phyloP scores from a whole-genome alignment of 2,113 vertebrate genomes.

The Myxocyprinus asiaticus region DNA sequence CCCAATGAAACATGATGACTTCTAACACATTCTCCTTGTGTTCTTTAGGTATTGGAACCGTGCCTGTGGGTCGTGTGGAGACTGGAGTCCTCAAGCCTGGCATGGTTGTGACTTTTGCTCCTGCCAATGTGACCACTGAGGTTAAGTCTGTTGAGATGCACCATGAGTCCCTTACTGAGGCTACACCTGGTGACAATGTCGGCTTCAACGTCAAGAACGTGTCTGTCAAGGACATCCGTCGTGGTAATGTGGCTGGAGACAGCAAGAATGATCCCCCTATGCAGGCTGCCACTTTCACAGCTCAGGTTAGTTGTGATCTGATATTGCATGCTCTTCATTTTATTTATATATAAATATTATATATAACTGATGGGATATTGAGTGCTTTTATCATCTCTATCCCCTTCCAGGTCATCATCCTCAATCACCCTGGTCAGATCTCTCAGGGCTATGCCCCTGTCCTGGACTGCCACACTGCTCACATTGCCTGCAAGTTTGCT shows the following conservation, averaged over 20 bases:
- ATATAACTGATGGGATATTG: background rate
- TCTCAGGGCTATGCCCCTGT: conserved; percentile 75
- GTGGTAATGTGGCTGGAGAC: conserved; percentile 79
- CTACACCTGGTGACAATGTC: conserved; percentile 76
- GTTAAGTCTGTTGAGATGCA: conserved; percentile 83
- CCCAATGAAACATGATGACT: no score
- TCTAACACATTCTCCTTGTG: fast-evolving
- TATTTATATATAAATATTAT: no score
- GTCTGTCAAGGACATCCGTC: conserved; percentile 79
- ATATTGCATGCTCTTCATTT: background rate
- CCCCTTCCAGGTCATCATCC: conserved; percentile 76
- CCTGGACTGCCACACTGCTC: conserved; percentile 80
- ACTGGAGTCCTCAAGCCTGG: conserved; percentile 75
- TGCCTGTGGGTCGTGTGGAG: conserved; percentile 80
- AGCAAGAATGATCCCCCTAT: conserved; percentile 80
- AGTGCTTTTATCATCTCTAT: background rate
- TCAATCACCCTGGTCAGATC: conserved; percentile 83
- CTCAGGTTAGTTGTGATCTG: conserved; percentile 63
- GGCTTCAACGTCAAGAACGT: conserved; percentile 82
- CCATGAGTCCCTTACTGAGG: conserved; percentile 76
- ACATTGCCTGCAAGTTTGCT: conserved; percentile 81
- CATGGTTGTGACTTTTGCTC: conserved; percentile 79
- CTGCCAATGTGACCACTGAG: conserved; percentile 76
- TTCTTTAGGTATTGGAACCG: conserved; percentile 77
- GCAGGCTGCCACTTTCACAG: conserved; percentile 72